These are phyloP conservation scores for Pristionchus arcanus DNA, from an alignment of 2,888 invertebrate genomes.

Conservation along the genomic window DNA sequence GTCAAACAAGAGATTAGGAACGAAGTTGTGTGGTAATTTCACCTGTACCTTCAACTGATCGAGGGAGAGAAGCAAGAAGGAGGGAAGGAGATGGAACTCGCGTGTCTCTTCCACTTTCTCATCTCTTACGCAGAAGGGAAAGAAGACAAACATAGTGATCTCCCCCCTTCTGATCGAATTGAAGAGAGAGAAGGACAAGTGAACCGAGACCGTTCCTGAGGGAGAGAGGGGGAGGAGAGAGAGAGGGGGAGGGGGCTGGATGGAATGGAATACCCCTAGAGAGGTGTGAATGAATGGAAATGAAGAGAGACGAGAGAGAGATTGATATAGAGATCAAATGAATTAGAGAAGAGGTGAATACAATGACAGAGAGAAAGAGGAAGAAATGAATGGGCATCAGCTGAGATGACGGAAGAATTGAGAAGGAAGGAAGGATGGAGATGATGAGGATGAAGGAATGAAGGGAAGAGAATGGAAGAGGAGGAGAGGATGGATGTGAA, in stretches of 20 bases:
- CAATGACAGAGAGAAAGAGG: constrained; percentile 6
- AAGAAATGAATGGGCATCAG: not conserved
- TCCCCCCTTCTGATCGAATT: not conserved
- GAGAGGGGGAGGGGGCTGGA: not conserved
- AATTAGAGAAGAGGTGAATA: not conserved
- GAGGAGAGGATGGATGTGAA: not conserved
- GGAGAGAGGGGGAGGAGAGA: not conserved
- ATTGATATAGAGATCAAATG: not conserved
- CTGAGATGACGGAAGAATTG: not conserved
- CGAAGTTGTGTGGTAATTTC: not conserved
- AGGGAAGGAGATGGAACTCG: not conserved
- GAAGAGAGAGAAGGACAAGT: constrained; percentile 27
- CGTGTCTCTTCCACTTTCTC: constrained; percentile 35
- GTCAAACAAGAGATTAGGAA: not conserved
- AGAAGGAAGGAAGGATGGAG: not conserved
- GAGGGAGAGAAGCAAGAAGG: not conserved
- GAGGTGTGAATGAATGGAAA: not conserved
- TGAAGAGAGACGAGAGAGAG: not conserved
- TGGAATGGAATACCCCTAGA: not conserved
- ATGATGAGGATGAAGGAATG: not conserved
- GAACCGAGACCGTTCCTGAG: constrained; percentile 29
- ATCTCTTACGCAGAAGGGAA: constrained; percentile 12
- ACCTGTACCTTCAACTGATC: constrained; percentile 3
- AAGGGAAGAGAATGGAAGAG: not conserved
- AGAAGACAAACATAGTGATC: constrained; percentile 7